A percentile compares a stretch with the other conserved stretches of the same genome.
Evolutionary conservation across 2,888 invertebrate genomes (phyloP).

Genomic region (Caenorhabditis sp.): DNA sequence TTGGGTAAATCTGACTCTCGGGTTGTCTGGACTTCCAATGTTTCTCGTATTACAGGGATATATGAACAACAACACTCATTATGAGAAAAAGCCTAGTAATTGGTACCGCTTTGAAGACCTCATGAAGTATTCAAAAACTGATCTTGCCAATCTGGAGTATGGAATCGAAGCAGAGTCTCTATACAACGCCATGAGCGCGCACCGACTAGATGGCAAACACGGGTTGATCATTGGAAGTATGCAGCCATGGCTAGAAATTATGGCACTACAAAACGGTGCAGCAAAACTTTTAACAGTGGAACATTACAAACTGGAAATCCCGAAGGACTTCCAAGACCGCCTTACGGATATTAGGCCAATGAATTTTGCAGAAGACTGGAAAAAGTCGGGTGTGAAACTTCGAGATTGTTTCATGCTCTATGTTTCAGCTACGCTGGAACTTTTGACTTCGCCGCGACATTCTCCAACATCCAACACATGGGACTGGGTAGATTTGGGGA

Average conservation of each 20-base stretch:
- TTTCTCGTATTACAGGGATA: background rate
- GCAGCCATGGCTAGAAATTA: slow-evolving; percentile 56
- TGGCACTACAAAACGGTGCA: slow-evolving; percentile 38
- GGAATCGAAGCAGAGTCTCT: slow-evolving; percentile 39
- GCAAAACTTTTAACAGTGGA: background rate
- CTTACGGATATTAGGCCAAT: background rate
- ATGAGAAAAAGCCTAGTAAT: slow-evolving; percentile 14
- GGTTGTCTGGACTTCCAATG: background rate
- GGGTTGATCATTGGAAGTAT: slow-evolving; percentile 54
- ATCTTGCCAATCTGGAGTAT: slow-evolving; percentile 7
- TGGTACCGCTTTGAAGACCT: slow-evolving; percentile 14
- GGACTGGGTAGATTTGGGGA: slow-evolving; percentile 65
- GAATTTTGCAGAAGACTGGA: background rate
- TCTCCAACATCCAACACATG: slow-evolving; percentile 61
- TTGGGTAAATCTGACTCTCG: background rate
- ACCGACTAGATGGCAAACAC: background rate
- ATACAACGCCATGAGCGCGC: slow-evolving; percentile 35
- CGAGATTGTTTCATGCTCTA: background rate
- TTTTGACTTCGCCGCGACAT: slow-evolving; percentile 62
- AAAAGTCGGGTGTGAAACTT: background rate
- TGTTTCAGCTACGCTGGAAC: background rate
- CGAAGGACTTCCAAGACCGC: background rate
- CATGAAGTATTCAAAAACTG: background rate
- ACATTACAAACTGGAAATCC: background rate
- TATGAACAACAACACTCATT: slow-evolving; percentile 6